Conservation (phyloP, 2,797 vertebrate species). For the Taeniopygia guttata region DNA sequence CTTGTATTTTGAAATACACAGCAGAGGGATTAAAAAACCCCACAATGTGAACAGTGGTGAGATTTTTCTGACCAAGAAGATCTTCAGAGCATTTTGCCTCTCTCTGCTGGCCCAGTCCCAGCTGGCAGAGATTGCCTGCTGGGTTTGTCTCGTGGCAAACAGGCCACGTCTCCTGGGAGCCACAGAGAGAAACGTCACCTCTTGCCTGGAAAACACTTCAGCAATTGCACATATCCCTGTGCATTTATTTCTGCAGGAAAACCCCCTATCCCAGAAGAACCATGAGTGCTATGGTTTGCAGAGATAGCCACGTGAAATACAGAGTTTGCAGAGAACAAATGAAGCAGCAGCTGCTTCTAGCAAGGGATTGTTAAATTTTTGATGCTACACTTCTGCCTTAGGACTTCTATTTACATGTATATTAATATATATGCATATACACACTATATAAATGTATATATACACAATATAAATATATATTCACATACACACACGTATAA, state of each 20-base stretch:
- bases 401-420: background rate
- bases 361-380: background rate
- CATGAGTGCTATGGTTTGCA: conserved; percentile 16
- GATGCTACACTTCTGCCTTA: background rate
- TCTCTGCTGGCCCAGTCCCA: background rate
- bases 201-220: conserved; percentile 16
- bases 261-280: conserved; percentile 32
- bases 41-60: background rate
- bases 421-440: background rate
- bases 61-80: background rate
- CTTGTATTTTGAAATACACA: background rate
- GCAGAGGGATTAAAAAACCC: background rate
- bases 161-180: background rate
- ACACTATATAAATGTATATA: background rate
- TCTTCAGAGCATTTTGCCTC: background rate
- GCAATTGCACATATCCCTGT: background rate
- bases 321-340: conserved; percentile 19
- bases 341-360: conserved; percentile 34
- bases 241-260: conserved; percentile 46
- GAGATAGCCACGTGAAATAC: conserved; percentile 19
- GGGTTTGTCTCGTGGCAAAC: background rate
- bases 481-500: background rate
- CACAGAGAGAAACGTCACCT: background rate
- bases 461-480: background rate
- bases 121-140: background rate